Percentiles rank a stretch among this genome's conserved stretches.
Conservation (phyloP, 2,113 vertebrate genomes). For the Orthonyx spaldingii region DNA sequence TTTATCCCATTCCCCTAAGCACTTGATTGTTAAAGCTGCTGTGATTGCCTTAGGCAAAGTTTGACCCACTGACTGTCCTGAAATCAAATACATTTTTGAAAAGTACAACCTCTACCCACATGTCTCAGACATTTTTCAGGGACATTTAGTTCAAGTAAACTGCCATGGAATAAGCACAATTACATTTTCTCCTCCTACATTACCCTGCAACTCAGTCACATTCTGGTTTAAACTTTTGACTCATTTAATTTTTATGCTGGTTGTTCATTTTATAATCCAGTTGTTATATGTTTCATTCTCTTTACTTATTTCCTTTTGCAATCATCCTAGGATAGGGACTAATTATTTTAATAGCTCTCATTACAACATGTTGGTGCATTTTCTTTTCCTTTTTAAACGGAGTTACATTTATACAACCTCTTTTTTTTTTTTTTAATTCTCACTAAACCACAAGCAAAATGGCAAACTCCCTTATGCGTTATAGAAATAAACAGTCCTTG, state of each 20-base stretch:
- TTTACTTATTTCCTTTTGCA: slow-evolving; percentile 54
- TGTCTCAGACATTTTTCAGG: not conserved
- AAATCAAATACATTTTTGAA: slow-evolving; percentile 1
- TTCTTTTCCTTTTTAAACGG: slow-evolving; percentile 27
- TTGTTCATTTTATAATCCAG: slow-evolving; percentile 38
- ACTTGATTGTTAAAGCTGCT: not conserved
- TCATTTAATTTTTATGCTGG: slow-evolving; percentile 29
- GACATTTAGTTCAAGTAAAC: not conserved
- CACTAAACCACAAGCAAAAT: not conserved
- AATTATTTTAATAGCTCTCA: slow-evolving; percentile 62
- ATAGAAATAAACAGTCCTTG: not conserved
- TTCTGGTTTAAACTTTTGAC: slow-evolving; percentile 25
- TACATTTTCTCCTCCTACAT: not conserved
- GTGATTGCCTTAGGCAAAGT: slow-evolving; percentile 4
- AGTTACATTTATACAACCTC: not conserved
- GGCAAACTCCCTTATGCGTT: not conserved
- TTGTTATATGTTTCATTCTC: slow-evolving; percentile 25
- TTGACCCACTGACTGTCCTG: not conserved
- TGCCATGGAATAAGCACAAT: not conserved
- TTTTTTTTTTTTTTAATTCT: not conserved
- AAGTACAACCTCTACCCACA: not conserved
- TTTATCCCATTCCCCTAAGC: not conserved
- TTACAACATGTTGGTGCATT: slow-evolving; percentile 29
- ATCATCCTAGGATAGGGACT: slow-evolving; percentile 22
- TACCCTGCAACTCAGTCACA: not conserved